Percentiles rank a stretch among this genome's conserved stretches.
These are phyloP conservation scores for Palaemon carinicauda DNA, from an alignment of 1,140 invertebrate species.

Conservation along the genomic window DNA sequence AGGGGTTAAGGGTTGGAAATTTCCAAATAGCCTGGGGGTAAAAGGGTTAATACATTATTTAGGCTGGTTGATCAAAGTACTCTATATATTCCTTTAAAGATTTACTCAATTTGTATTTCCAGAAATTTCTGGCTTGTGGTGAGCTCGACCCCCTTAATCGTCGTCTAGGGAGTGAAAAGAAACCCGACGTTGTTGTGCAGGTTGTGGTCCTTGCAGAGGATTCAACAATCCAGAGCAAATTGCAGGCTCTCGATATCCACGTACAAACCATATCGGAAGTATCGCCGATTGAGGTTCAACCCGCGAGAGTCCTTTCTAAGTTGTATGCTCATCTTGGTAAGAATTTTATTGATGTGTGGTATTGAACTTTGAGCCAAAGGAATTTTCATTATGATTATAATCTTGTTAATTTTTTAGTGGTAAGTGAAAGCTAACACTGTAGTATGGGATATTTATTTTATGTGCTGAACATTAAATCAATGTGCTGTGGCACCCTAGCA, in stretches of 20 bases:
- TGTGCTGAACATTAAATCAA: no score
- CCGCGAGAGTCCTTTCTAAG: constrained; percentile 91
- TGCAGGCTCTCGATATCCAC: constrained; percentile 69
- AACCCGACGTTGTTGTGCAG: constrained; percentile 99
- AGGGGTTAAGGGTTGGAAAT: no score
- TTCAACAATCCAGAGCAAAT: constrained; percentile 76
- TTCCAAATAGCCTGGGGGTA: no score
- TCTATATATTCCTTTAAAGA: no score
- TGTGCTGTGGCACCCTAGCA: no score
- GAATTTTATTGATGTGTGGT: neutral
- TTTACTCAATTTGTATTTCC: neutral
- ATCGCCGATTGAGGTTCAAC: constrained; percentile 93
- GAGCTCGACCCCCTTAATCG: constrained; percentile 98
- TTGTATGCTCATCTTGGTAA: constrained; percentile 93
- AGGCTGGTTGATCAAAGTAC: no score
- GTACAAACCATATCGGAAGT: constrained; percentile 95
- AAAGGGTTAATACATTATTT: no score
- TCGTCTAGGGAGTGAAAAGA: constrained; percentile 92
- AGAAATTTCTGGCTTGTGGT: constrained; percentile 89
- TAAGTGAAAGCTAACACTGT: no score
- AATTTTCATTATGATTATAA: no score
- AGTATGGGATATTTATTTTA: no score
- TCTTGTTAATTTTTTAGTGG: no score
- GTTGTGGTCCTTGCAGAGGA: constrained; percentile 97
- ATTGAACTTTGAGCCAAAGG: neutral